Conservation (phyloP, 2,113 vertebrate species). For the Bos taurus region ARS-UCD2.0 NC_037357.1:19265001-19265500, state of each 20-base stretch:
- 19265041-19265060: no score
- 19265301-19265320: constrained; percentile 37
- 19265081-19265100: no score
- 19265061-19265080: no score
- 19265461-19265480: constrained; percentile 81
- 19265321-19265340: constrained; percentile 77
- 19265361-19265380: constrained; percentile 82
- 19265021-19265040: no score
- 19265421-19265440: constrained; percentile 85
- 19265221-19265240: constrained; percentile 50
- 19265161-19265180: constrained; percentile 57
- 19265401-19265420: constrained; percentile 41
- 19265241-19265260: constrained; percentile 54
- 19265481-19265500: constrained; percentile 91
- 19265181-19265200: constrained; percentile 37
- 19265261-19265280: constrained; percentile 37
- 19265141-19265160: background rate
- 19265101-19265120: no score
- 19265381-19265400: constrained; percentile 64
- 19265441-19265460: constrained; percentile 76
- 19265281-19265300: background rate
- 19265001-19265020: background rate
- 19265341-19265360: constrained; percentile 79
- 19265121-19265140: no score
- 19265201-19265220: constrained; percentile 56